Base-by-base conservation (phyloP, 1,140 invertebrate species). In the Megalonaias nervosa region DNA sequence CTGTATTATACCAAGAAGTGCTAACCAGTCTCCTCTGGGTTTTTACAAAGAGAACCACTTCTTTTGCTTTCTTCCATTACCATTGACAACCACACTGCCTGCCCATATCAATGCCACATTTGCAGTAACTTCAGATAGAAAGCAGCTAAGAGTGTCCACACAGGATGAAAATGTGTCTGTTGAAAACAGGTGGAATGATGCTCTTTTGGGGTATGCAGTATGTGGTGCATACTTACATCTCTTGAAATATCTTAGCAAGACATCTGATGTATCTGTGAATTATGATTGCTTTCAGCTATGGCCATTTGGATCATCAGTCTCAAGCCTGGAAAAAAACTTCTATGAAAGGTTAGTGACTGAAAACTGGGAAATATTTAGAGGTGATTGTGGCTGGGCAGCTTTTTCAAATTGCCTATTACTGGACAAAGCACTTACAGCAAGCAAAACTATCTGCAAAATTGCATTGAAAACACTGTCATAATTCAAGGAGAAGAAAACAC, bases 1-100 rank as follows among this genome's bases (percentile, higher is more conserved):
- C 2, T 15, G 2, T 26, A 26, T 26, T 2, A 26, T 26, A 26
- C 26, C 26, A 26, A 2, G 2, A 26, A 26, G 2, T 1, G 26
- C 2, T 1, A 2, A 26, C 2, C 1, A 26, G 26, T 26, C 26
- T 2, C 26, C 26, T 1, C 2, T 26, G 1, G 26, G 26, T 26
- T 26, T 26, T 26, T 26, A 26, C 26, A 26, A 26, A 26, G 26
- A 26, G 2, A 26, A 2, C 26, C 26, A 26, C 2, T 26, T 26
- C 26, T 85, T 84, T 67, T 84, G 81, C 61, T 85, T 80, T 66
- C 67, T 85, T 1, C 84, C 84, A 16, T 59, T 85, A 16, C 82
- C 84, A 48, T 73, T 79, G 61, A 14, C 71, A 65, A 75, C 69
- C n/a, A 48, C 21, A 6, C 75, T 82, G 1, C 84, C 80, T 60